Conservation (phyloP, 1,140 invertebrate genomes). For the Sminthurinus signatus region DNA sequence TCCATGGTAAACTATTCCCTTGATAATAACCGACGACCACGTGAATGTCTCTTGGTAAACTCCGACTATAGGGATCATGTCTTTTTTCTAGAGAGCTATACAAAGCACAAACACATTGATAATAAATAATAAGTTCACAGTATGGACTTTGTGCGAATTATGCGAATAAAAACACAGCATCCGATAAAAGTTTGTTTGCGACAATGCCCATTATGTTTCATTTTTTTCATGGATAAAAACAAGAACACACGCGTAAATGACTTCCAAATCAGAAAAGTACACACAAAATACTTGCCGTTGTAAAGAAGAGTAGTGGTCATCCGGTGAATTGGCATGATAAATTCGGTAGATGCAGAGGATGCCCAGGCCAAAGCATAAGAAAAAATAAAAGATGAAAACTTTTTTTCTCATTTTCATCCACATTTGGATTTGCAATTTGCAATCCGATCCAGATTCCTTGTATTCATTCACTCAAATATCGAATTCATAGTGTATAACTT, state of each 20-base stretch:
- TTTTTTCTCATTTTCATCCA: slow-evolving; percentile 17
- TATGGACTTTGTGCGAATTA: not conserved
- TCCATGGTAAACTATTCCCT: slow-evolving; percentile 48
- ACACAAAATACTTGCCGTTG: too few relatives aligned
- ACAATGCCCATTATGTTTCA: too few relatives aligned
- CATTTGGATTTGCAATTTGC: too few relatives aligned
- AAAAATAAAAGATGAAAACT: slow-evolving; percentile 5
- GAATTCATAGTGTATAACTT: too few relatives aligned
- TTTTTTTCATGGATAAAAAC: too few relatives aligned
- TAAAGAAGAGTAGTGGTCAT: not conserved
- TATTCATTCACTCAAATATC: too few relatives aligned
- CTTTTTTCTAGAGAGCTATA: not conserved
- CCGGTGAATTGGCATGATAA: not conserved
- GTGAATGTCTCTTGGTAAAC: slow-evolving; percentile 43
- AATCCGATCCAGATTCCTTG: too few relatives aligned
- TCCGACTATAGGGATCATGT: not conserved
- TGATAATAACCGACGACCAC: slow-evolving; percentile 79
- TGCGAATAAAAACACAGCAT: too few relatives aligned
- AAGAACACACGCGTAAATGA: too few relatives aligned
- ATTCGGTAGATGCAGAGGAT: slow-evolving; percentile 6
- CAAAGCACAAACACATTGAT: too few relatives aligned
- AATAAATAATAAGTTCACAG: not conserved
- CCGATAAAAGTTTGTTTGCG: too few relatives aligned
- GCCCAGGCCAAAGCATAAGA: not conserved
- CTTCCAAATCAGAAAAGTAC: too few relatives aligned